Evolutionary conservation across 2,888 invertebrate genomes (phyloP), one percentile per base, ranked within the genome.

Genomic region (Dorcus hopei): DNA sequence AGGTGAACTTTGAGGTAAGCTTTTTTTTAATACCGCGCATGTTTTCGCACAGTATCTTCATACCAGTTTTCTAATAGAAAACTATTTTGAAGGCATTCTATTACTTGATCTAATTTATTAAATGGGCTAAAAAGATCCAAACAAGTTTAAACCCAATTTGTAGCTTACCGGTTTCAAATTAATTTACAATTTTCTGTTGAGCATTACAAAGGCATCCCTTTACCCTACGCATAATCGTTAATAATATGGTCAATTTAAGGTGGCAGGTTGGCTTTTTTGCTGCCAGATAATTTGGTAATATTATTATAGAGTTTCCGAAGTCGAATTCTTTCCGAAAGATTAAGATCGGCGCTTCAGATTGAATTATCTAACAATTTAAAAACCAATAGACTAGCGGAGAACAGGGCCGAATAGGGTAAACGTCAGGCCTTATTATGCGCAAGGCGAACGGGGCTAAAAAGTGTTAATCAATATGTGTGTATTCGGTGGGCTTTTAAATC

Each of bases 301-400:
- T 33, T 33, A 33, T 33, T 33, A 4, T 2, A 49, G 14, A 39
- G 14, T 19, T 56, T 63, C 58, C 51, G 61, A 59, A 58, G 58
- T 58, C 52, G 58, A 57, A 58, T 61, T 60, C 61, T 47, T 60
- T 56, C 53, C 39, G 49, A 53, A 49, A 63, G 65, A 63, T 63
- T 63, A 65, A 58, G 65, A 65, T 65, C 63, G 61, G 62, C 61
- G 61, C 62, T 65, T 57, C 58, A 61, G 64, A 66, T 65, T 65
- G 66, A 68, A 66, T 68, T 68, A 67, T 62, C 61, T 62, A 63
- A 61, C 61, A 65, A 66, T 66, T 68, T 68, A 66, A 65, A 65
- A 68, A 65, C 65, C 63, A 65, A 66, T 66, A 66, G 59, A 59
- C 43, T 47, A 33, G 49, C 55, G 42, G 43, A 9, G 52, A 52